A percentile compares a stretch with the other conserved stretches of the same genome.
These are phyloP conservation scores for Alfaro cultratus DNA, from an alignment of 2,797 vertebrate species.

Conservation along the genomic window DNA sequence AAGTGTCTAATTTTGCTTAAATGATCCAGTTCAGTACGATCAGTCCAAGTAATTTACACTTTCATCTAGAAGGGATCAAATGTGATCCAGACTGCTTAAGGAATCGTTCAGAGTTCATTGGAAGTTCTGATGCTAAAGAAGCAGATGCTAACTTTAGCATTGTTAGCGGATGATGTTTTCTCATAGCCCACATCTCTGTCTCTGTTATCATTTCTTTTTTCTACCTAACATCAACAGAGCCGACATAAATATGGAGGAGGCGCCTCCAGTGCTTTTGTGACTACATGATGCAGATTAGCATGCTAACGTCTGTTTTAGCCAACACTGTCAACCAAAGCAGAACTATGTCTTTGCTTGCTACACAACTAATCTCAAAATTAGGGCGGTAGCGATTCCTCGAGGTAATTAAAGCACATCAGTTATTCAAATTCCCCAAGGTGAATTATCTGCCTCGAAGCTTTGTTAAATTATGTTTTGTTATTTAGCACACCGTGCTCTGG, in stretches of 20 bases:
- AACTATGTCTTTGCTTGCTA: background rate
- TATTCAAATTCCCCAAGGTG: too few species aligned
- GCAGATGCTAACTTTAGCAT: background rate
- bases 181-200: background rate
- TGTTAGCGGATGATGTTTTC: background rate
- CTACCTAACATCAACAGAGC: background rate
- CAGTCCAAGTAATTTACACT: background rate
- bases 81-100: background rate
- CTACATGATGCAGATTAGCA: background rate
- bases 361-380: background rate
- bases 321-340: background rate
- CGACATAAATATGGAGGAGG: background rate
- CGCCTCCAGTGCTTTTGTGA: background rate
- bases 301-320: background rate
- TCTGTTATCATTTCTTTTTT: background rate
- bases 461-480: too few species aligned
- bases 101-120: background rate
- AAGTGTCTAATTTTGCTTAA: background rate
- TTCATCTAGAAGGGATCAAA: background rate
- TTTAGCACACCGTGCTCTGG: too few species aligned
- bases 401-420: too few species aligned
- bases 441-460: too few species aligned
- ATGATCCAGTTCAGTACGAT: background rate
- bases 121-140: background rate
- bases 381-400: too few species aligned